Base-by-base conservation (phyloP, 23 tunicate species). In the Diplosoma virens region DNA sequence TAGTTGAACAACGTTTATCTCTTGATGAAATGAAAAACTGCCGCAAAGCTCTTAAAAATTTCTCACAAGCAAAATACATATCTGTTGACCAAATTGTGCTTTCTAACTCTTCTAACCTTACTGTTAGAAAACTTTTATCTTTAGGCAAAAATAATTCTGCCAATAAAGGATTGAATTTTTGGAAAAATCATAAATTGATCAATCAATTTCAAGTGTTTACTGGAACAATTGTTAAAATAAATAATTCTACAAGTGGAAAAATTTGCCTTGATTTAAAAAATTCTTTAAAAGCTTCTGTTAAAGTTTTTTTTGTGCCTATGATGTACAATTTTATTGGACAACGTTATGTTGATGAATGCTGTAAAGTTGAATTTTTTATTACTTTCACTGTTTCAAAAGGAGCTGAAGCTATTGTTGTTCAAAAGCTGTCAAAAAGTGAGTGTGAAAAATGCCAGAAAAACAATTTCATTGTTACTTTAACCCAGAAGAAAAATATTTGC, bases 301-400 rank as follows among this genome's bases (percentile, higher is more conserved):
- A 56, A 56, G 64, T n/a, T 14, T 56, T 56, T 56, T 56, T 56
- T 21, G 64, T 56, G 16, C 64, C 64, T 56, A 5, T 56, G 64
- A 23, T 11, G 20, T 56, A 23, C 64, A 21, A 56, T 56, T n/a
- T 56, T 5, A 23, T 23, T 56, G 21, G 22, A 23, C 21, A 21
- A n/a, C 64, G 64, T 16, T 56, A n/a, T 6, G 64, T 23, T 11
- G 20, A 56, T 5, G 64, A 56, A 21, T 5, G 25, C 24, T 16
- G 24, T 6, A 56, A n/a, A 21, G 64, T 56, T 18, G 64, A 56
- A n/a, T 56, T 56, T 56, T 56, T 56, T 41, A 41, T 41, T n/a
- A n/a, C n/a, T n/a, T n/a, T n/a, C n/a, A n/a, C n/a, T n/a, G n/a
- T n/a, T n/a, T n/a, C n/a, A n/a, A n/a, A n/a, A n/a, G n/a, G n/a